A percentile compares a stretch with the other conserved stretches of the same genome.
Conservation (phyloP, 1,140 invertebrate genomes). For the Bicyclus anynana region DNA sequence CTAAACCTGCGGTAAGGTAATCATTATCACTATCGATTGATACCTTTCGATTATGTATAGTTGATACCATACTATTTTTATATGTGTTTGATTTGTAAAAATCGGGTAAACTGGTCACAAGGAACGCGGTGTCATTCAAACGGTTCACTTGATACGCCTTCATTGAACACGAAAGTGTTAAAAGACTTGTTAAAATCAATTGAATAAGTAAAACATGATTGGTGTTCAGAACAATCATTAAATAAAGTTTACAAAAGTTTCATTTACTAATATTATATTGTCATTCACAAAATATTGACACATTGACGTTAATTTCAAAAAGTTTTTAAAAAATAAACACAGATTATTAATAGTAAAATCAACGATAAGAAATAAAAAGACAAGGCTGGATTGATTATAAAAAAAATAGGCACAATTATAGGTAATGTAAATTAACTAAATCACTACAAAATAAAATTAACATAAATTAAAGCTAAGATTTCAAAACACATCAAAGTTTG, state of each 20-base stretch:
- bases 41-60: too few relatives aligned
- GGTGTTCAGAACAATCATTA: constrained; percentile 40
- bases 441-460: too few relatives aligned
- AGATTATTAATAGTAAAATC: too few relatives aligned
- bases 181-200: constrained; percentile 32
- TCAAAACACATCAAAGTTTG: too few relatives aligned
- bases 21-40: constrained; percentile 33
- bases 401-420: too few relatives aligned
- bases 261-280: constrained; percentile 7
- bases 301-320: too few relatives aligned
- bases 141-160: constrained; percentile 58
- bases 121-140: constrained; percentile 49
- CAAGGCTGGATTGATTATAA: too few relatives aligned
- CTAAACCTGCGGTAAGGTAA: constrained; percentile 20
- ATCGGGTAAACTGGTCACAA: constrained; percentile 50
- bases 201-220: constrained; percentile 37
- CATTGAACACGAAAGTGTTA: constrained; percentile 32
- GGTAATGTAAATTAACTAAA: too few relatives aligned
- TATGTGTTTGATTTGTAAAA: constrained; percentile 13
- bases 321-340: too few relatives aligned
- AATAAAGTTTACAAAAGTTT: constrained; percentile 16
- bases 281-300: not conserved
- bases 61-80: too few relatives aligned
- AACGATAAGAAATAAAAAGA: too few relatives aligned
- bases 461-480: too few relatives aligned